A percentile compares a stretch with the other conserved stretches of the same genome.
phyloP scores from a whole-genome alignment of 2,888 invertebrate genomes.

The Tinea pellionella region DNA sequence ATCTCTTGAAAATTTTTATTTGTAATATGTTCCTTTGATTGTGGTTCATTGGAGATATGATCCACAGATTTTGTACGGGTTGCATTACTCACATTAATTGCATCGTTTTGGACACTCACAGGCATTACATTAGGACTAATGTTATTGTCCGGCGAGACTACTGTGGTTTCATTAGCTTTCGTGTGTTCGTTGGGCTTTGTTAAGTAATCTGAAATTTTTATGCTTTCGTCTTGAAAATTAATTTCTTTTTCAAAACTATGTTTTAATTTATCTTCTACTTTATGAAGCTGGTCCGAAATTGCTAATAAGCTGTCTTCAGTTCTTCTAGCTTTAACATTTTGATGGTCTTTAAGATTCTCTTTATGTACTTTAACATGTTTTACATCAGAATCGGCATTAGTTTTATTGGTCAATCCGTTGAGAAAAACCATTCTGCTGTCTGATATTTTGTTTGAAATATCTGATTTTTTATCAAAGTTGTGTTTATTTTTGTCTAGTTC shows the following conservation, averaged over 20 bases:
- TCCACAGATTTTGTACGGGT: not conserved
- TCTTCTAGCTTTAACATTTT: conserved; percentile 44
- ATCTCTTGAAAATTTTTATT: conserved; percentile 49
- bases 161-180: conserved; percentile 36
- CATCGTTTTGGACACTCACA: conserved; percentile 36
- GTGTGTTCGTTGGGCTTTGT: conserved; percentile 21
- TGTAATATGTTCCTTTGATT: conserved; percentile 24
- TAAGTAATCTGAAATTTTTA: conserved; percentile 35
- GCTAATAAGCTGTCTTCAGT: conserved; percentile 63
- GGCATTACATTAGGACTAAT: conserved; percentile 36
- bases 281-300: conserved; percentile 59
- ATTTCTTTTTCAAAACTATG: conserved; percentile 57
- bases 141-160: conserved; percentile 34
- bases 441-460: conserved; percentile 61
- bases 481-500: conserved; percentile 66
- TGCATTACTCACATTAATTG: conserved; percentile 18
- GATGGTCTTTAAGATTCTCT: conserved; percentile 21
- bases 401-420: conserved; percentile 52
- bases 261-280: conserved; percentile 60
- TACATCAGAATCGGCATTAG: conserved; percentile 34
- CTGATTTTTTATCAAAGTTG: conserved; percentile 41
- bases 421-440: conserved; percentile 59
- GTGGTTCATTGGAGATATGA: conserved; percentile 17
- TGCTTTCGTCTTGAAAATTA: conserved; percentile 47
- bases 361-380: conserved; percentile 37